A percentile compares a stretch with the other conserved stretches of the same genome.
These are phyloP conservation scores for Pleuronectes platessa DNA, from an alignment of 2,113 vertebrate genomes.

Conservation along the genomic window DNA sequence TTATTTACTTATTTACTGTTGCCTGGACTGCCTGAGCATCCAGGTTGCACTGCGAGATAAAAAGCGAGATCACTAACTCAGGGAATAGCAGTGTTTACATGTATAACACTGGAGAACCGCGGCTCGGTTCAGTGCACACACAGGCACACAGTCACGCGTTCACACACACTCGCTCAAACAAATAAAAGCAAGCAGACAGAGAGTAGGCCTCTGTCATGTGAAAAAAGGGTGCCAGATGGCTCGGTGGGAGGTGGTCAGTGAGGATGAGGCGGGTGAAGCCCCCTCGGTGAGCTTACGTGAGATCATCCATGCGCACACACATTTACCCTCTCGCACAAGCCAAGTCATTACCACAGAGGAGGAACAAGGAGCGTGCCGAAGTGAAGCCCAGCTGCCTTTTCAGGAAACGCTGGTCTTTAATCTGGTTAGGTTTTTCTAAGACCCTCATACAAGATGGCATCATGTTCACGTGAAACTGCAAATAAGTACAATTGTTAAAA, in stretches of 20 bases:
- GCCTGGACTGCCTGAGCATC: neutral
- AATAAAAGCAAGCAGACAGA: conserved; percentile 20
- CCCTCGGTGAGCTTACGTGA: conserved; percentile 62
- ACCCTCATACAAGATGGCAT: neutral
- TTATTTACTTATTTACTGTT: conserved; percentile 25
- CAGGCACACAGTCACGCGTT: neutral
- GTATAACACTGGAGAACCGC: conserved; percentile 27
- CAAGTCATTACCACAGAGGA: conserved; percentile 34
- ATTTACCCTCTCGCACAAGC: conserved; percentile 47
- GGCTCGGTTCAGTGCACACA: conserved; percentile 36
- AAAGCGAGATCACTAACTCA: conserved; percentile 51
- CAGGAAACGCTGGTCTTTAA: conserved; percentile 11
- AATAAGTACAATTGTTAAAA: neutral
- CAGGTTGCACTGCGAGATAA: conserved; percentile 32
- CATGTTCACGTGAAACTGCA: neutral
- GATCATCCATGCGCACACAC: conserved; percentile 59
- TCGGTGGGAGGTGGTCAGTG: conserved; percentile 60
- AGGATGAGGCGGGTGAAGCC: conserved; percentile 62
- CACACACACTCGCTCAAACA: conserved; percentile 4
- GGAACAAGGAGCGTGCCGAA: conserved; percentile 5
- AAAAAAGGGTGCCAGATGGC: conserved; percentile 66
- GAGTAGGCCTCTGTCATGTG: conserved; percentile 24
- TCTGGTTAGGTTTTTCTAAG: conserved; percentile 28
- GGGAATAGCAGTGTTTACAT: conserved; percentile 43
- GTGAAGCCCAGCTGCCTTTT: conserved; percentile 28